These are phyloP conservation scores for Stegana nigrithorax DNA, from an alignment of 2,888 invertebrate genomes.

Conservation along the genomic window DNA sequence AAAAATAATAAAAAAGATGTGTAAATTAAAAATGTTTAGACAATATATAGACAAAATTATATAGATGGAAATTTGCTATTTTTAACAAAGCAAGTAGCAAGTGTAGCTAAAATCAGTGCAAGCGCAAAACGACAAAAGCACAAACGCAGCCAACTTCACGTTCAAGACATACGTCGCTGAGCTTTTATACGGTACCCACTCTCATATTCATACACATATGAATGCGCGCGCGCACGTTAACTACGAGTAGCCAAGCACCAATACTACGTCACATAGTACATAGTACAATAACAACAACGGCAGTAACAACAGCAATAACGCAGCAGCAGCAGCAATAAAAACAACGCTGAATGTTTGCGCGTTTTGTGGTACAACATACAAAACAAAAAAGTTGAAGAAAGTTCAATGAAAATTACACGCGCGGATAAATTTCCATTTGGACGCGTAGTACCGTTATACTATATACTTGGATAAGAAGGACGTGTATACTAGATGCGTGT, in stretches of 20 bases:
- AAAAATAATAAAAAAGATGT: constrained; percentile 30
- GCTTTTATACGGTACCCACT: no score
- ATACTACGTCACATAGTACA: no score
- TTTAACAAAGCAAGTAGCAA: no score
- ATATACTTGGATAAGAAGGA: constrained; percentile 48
- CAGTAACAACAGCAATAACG: neutral
- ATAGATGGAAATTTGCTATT: constrained; percentile 8
- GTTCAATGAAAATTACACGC: constrained; percentile 52
- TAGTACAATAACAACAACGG: constrained; percentile 3
- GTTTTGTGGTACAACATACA: neutral
- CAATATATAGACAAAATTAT: constrained; percentile 13
- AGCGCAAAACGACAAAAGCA: constrained; percentile 31
- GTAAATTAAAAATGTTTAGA: constrained; percentile 25
- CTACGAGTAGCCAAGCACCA: no score
- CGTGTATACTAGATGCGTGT: constrained; percentile 5
- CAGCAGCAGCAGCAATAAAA: constrained; percentile 8
- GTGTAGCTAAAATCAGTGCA: constrained; percentile 22
- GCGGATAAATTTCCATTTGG: constrained; percentile 51
- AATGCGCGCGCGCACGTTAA: no score
- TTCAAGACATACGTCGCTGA: no score
- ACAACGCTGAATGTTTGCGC: constrained; percentile 5
- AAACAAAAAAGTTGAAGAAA: constrained; percentile 31
- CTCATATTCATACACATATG: no score
- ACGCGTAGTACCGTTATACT: constrained; percentile 43
- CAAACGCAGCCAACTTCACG: constrained; percentile 47